Evolutionary conservation across 2,797 vertebrate species (phyloP), one percentile per base, ranked within the genome.

Genomic region (Poeciliopsis turneri): DNA sequence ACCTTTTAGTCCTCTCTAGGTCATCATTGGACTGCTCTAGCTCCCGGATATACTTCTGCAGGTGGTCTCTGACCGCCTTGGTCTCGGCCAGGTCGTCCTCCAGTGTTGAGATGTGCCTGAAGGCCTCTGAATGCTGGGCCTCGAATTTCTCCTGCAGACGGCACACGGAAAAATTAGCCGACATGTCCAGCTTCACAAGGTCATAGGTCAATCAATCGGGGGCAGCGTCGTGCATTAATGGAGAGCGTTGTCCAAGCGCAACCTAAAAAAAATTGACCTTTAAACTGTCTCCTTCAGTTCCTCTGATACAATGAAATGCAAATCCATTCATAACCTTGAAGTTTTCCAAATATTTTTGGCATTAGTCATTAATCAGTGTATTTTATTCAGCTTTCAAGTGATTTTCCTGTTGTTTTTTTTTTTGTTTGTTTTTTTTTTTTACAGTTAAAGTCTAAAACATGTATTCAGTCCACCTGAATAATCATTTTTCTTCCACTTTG

Each of bases 31-130:
- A 93, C 92, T 99, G 98, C 86, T 99, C 98, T 0, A 99, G 94
- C 86, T 99, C 98, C 72, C 98, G 86, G 90, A 99, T 98, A 61
- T 99, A 99, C 79, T 98, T 99, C 94, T 99, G 98, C 78, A 99
- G 93, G 74, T 99, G 98, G 76, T 99, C 97, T 88, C 95, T 96
- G 81, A 98, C 94, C 55, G 97, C 97, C 87, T 84, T 97, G 0
- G 97, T 99, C 94, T 97, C 95, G 20, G 95, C 94, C 74, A 99
- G 94, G 66, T 98, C 97, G n/a, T 96, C 97, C 91, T 99, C 98
- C 74, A 99, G 85, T 0, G 95, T 93, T 3, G 97, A 97, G 79
- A 98, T 97, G 86, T 97, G 98, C 74, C 95, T 95, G 83, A 97
- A 96, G 64, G 96, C 96, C 51, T 98, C 97, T 0, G 96, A 96